Conservation (phyloP, 35 echinoderm and acorn worm genomes). For the Patiria miniata region DNA sequence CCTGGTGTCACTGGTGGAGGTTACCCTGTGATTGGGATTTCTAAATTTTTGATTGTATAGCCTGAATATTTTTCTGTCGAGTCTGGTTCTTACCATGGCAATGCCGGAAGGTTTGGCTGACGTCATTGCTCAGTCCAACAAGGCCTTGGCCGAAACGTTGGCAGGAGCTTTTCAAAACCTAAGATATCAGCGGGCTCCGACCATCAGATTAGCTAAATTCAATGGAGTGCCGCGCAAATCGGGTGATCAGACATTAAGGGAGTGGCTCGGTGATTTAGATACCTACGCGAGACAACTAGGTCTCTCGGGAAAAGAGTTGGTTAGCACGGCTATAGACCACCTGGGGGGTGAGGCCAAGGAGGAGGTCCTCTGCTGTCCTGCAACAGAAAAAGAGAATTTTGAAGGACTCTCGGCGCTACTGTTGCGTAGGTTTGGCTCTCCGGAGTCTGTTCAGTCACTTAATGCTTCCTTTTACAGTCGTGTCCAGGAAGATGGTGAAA, state of each 20-base stretch:
- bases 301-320: slow-evolving; percentile 1
- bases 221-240: not conserved
- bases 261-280: slow-evolving; percentile 1
- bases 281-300: not conserved
- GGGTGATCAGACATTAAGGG: not conserved
- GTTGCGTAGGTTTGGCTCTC: not conserved
- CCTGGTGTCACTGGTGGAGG: no score
- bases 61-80: no score
- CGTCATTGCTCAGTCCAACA: not conserved
- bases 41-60: no score
- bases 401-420: not conserved
- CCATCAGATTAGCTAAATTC: not conserved
- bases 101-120: not conserved
- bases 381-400: not conserved
- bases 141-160: slow-evolving; percentile 5
- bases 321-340: not conserved
- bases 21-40: no score
- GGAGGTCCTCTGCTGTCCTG: not conserved
- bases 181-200: not conserved
- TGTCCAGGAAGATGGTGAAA: not conserved
- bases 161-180: not conserved
- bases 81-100: no score
- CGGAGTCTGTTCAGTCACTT: not conserved
- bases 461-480: not conserved
- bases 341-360: not conserved